Percentiles rank a stretch among this genome's conserved stretches.
These are phyloP conservation scores for Barnardius zonarius DNA, from an alignment of 2,113 vertebrate genomes.

Conservation along the genomic window DNA sequence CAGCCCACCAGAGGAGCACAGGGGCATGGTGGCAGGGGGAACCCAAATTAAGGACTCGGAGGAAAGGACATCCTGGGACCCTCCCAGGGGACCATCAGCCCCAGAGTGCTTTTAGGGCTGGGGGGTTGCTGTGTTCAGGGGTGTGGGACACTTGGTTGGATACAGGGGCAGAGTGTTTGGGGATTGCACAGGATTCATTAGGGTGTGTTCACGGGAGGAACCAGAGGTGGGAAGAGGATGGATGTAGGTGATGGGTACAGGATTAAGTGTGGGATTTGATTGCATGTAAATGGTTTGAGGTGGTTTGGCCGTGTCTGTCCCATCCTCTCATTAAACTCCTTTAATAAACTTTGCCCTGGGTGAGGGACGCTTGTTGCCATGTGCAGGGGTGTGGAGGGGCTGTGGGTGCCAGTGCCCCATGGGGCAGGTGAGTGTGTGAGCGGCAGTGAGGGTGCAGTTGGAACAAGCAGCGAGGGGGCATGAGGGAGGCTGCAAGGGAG, in stretches of 20 bases:
- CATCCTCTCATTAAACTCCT: not conserved
- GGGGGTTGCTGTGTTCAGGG: accelerated
- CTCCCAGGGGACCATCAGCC: not conserved
- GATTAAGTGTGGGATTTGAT: not conserved
- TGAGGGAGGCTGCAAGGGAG: not conserved
- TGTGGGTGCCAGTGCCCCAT: not conserved
- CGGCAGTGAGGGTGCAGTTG: accelerated
- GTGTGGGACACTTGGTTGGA: no score
- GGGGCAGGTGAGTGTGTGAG: not conserved
- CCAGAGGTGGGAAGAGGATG: not conserved
- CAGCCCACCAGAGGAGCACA: not conserved
- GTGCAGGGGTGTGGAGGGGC: not conserved
- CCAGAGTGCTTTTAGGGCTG: not conserved
- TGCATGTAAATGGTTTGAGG: not conserved
- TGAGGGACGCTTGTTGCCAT: accelerated
- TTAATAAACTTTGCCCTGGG: not conserved
- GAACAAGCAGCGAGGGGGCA: accelerated
- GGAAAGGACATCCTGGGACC: not conserved
- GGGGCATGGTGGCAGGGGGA: not conserved
- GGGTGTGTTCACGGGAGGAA: not conserved
- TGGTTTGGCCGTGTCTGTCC: not conserved
- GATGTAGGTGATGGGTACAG: not conserved
- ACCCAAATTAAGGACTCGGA: not conserved
- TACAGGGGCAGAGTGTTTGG: no score
- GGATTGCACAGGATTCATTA: not conserved